Percentiles rank a stretch among this genome's conserved stretches.
These are phyloP conservation scores for Drosophila nasuta DNA, from an alignment of 1,140 invertebrate species.

Conservation along the genomic window DNA sequence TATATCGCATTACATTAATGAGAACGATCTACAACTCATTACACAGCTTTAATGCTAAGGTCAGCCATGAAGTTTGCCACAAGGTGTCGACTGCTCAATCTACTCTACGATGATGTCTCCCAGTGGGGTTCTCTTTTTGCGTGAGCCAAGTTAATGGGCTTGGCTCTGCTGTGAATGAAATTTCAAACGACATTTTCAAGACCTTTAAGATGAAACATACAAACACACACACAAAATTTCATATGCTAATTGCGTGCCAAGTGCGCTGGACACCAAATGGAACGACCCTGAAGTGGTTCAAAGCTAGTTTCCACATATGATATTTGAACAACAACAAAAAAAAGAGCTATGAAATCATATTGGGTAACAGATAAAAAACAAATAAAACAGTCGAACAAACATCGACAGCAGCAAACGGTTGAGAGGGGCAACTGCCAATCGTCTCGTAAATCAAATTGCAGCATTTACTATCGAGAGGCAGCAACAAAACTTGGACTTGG, in stretches of 20 bases:
- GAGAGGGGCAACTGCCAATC: conserved; percentile 8
- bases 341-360: conserved; percentile 46
- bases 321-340: conserved; percentile 32
- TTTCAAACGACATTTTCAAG: conserved; percentile 61
- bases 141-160: conserved; percentile 6
- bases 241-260: conserved; percentile 73
- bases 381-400: conserved; percentile 26
- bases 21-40: conserved; percentile 40
- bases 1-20: conserved; percentile 22
- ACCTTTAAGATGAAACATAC: conserved; percentile 30
- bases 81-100: not conserved
- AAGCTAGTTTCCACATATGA: conserved; percentile 25
- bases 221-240: conserved; percentile 52
- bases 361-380: conserved; percentile 42
- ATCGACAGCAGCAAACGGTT: not conserved
- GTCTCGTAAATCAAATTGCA: conserved; percentile 62
- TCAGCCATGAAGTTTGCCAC: conserved; percentile 27
- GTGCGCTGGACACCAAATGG: conserved; percentile 55
- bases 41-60: conserved; percentile 31
- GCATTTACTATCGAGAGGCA: conserved; percentile 37
- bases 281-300: conserved; percentile 57
- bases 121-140: conserved; percentile 15
- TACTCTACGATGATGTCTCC: not conserved
- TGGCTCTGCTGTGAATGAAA: conserved; percentile 45
- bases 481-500: conserved; percentile 38